A percentile compares a stretch with the other conserved stretches of the same genome.
Conservation (phyloP, 2,888 invertebrate genomes). For the Cecidostiba fungosa region DNA sequence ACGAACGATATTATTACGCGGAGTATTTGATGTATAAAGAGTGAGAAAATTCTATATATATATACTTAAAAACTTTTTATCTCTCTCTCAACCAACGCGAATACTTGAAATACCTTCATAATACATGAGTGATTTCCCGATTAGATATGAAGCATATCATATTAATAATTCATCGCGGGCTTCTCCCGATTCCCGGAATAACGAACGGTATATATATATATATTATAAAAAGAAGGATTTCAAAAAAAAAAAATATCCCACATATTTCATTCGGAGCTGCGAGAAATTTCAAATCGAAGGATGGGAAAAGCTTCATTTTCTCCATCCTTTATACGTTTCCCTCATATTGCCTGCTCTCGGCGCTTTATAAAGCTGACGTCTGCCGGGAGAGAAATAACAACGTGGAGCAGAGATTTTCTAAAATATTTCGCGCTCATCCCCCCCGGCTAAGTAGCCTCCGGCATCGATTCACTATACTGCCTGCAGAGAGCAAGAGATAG, state of each 20-base stretch:
- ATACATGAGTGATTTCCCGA: too few species aligned
- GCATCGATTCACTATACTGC: slow-evolving; percentile 32
- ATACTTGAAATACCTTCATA: too few species aligned
- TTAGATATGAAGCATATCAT: too few species aligned
- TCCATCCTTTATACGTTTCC: background rate
- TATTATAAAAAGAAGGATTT: background rate
- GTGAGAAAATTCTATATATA: too few species aligned
- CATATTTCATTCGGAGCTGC: background rate
- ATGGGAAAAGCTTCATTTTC: slow-evolving; percentile 46
- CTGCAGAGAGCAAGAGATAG: background rate
- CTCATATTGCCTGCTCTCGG: slow-evolving; percentile 30
- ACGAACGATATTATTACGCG: too few species aligned
- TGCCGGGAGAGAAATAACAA: slow-evolving; percentile 27
- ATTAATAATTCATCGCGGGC: too few species aligned
- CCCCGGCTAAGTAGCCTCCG: slow-evolving; percentile 37
- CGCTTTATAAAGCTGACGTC: slow-evolving; percentile 47
- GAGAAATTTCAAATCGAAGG: background rate
- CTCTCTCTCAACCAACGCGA: too few species aligned
- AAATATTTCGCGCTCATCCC: slow-evolving; percentile 55
- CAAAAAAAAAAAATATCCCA: background rate
- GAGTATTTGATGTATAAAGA: too few species aligned
- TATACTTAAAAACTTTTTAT: too few species aligned
- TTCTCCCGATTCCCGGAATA: too few species aligned
- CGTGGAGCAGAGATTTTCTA: slow-evolving; percentile 25
- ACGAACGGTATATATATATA: too few species aligned